Conservation (phyloP, 2,797 vertebrate genomes). For the Allochrocebus solatus region DNA sequence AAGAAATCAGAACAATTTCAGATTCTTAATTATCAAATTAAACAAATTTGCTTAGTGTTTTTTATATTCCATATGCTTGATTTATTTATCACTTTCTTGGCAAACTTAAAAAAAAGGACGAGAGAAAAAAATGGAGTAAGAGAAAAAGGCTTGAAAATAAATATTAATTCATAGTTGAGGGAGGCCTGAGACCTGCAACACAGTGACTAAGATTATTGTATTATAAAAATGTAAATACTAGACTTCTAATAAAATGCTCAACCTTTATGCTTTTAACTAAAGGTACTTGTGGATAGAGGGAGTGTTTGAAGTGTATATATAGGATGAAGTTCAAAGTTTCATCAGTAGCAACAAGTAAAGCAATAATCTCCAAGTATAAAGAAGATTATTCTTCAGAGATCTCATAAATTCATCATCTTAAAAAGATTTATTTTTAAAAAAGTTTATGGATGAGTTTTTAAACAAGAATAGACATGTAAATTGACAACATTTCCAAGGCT, state of each 20-base stretch:
- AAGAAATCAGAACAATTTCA: neutral
- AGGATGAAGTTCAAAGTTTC: slow-evolving; percentile 3
- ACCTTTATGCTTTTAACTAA: neutral
- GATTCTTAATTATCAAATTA: neutral
- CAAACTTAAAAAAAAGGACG: neutral
- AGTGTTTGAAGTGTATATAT: neutral
- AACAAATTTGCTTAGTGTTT: neutral
- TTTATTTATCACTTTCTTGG: neutral
- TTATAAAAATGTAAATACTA: neutral
- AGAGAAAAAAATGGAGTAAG: neutral
- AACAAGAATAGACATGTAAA: neutral
- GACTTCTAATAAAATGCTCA: neutral
- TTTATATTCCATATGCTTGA: neutral
- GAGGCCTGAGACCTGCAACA: neutral
- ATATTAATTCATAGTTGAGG: neutral
- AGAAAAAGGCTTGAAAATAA: neutral
- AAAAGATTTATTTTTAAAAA: neutral
- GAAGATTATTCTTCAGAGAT: neutral
- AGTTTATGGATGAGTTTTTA: neutral
- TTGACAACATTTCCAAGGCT: neutral
- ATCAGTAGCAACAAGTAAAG: slow-evolving; percentile 12
- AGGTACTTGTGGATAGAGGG: neutral
- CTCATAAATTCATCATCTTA: slow-evolving; percentile 28
- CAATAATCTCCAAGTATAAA: slow-evolving; percentile 16
- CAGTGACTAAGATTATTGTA: neutral